Evolutionary conservation across 2,888 invertebrate species (phyloP).

Genomic region (Trilocha varians): DNA sequence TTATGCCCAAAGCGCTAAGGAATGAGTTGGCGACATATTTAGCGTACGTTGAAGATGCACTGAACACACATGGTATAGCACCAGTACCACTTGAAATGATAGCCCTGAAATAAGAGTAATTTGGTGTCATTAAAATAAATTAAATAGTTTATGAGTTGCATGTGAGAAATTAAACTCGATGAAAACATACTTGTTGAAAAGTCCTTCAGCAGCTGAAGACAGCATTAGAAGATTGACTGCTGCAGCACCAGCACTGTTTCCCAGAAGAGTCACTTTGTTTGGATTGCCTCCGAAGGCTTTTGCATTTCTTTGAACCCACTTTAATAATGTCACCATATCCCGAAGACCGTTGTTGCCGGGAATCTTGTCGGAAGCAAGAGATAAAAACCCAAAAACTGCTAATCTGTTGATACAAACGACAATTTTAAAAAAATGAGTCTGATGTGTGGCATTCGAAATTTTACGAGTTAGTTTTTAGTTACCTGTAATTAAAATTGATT

Average conservation of each 20-base stretch:
- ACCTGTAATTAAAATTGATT: conserved; percentile 53
- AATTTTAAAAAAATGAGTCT: too few species aligned
- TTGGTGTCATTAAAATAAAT: neutral
- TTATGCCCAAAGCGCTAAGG: neutral
- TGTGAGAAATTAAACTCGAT: too few species aligned
- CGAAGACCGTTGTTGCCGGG: conserved; percentile 52
- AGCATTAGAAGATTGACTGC: conserved; percentile 35
- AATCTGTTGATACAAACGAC: conserved; percentile 18
- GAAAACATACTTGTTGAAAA: conserved; percentile 44
- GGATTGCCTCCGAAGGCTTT: conserved; percentile 43
- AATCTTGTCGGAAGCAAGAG: conserved; percentile 30
- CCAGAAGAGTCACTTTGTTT: conserved; percentile 38
- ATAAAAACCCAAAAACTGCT: conserved; percentile 49
- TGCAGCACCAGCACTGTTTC: conserved; percentile 44
- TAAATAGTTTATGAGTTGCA: neutral
- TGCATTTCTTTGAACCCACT: conserved; percentile 45
- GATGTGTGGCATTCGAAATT: too few species aligned
- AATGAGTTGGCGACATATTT: conserved; percentile 17
- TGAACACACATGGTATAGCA: conserved; percentile 28
- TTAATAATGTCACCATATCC: conserved; percentile 38
- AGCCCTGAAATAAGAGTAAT: conserved; percentile 17
- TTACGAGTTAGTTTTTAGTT: too few species aligned
- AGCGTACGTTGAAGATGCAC: conserved; percentile 27
- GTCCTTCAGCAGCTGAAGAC: conserved; percentile 29
- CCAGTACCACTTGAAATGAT: conserved; percentile 36